phyloP scores from a whole-genome alignment of 2,797 vertebrate genomes.

The Onychomys leucogaster region DNA sequence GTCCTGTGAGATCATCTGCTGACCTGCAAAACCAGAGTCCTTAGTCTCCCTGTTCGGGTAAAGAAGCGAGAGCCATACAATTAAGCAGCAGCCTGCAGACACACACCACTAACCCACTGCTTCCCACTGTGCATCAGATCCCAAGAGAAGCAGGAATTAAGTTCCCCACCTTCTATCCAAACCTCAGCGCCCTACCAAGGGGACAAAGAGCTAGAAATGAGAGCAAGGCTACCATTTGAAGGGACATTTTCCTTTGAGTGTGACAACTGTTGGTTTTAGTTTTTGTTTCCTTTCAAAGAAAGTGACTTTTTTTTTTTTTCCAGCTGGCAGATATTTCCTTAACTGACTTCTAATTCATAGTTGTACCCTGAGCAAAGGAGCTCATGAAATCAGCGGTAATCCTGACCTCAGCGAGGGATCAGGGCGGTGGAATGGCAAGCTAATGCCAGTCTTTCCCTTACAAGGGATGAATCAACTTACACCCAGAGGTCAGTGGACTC shows the following conservation, averaged over 20 bases:
- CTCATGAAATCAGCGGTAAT: neutral
- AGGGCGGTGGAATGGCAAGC: neutral
- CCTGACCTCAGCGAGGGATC: neutral
- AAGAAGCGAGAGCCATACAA: neutral
- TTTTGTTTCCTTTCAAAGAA: constrained; percentile 40
- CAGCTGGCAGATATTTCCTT: neutral
- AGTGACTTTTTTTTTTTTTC: neutral
- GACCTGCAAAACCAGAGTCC: neutral
- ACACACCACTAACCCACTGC: neutral
- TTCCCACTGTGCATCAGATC: neutral
- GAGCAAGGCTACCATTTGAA: neutral
- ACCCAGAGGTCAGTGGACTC: neutral
- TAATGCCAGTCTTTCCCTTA: neutral
- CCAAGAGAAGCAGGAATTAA: neutral
- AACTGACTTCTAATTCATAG: neutral
- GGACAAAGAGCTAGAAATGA: neutral
- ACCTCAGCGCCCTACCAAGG: neutral
- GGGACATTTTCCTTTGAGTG: neutral
- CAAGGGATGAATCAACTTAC: neutral
- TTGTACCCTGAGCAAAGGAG: neutral
- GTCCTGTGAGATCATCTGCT: neutral
- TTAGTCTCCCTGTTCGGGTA: neutral
- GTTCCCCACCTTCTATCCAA: neutral
- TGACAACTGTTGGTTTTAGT: neutral
- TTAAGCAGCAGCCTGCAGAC: neutral